Base-by-base conservation (phyloP, 2,888 invertebrate genomes). In the Philaethria dido region DNA sequence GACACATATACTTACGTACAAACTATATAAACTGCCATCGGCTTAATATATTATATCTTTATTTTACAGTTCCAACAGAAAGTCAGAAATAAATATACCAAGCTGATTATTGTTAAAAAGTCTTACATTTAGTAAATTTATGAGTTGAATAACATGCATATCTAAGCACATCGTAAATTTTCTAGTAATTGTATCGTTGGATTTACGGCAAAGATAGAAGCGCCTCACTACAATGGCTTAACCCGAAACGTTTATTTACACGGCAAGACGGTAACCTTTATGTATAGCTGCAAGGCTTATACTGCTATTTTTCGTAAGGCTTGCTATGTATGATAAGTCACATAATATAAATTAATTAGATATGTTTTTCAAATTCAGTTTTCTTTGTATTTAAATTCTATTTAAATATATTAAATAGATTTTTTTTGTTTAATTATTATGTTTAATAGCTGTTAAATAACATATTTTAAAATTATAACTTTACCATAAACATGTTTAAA, bases 171-270 rank as follows among this genome's bases (percentile, higher is more conserved):
- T 48, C 72, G 69, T 74, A 73, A 74, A 74, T 72, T 57, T 69
- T 59, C 42, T 47, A 64, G 70, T 69, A 72, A 73, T 71, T 69
- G 68, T 69, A 65, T 65, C 62, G 65, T 70, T 62, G 67, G 67
- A 72, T 73, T 73, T 73, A 73, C 69, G 72, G 67, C 64, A 68
- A 67, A 69, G 65, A 68, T 50, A 50, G 29, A 50, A n/a, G 25
- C n/a, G 29, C n/a, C 25, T 29, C n/a, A 4, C 25, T 25, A 50
- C 25, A 50, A 29, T 50, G 25, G 66, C 20, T 20, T 20, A 55
- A 55, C 39, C 20, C 55, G 39, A 55, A 55, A 33, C 13, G 33
- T 8, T 36, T 25, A 29, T 29, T 50, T 50, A 50, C n/a, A 55
- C 20, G 39, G 3, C 20, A 36, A 39, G 39, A 39, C 14, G 18